These are phyloP conservation scores for Torymus aiolomorphi DNA, from an alignment of 2,888 invertebrate genomes.

Conservation along the genomic window DNA sequence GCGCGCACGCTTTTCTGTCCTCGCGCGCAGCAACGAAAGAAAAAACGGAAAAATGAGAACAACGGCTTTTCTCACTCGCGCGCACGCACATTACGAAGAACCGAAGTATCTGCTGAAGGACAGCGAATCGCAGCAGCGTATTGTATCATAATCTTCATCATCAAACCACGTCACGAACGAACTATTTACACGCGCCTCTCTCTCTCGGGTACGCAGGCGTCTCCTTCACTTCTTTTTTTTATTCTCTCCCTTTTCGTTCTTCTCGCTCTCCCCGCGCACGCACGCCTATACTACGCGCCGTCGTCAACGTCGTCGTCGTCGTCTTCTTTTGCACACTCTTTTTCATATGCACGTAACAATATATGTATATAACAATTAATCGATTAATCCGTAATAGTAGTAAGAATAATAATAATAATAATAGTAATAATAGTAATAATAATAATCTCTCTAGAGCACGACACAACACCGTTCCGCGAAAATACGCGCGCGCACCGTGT, in stretches of 20 bases:
- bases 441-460: too few species aligned
- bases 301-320: background rate
- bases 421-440: too few species aligned
- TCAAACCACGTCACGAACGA: slow-evolving; percentile 4
- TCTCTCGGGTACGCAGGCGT: background rate
- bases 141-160: too few species aligned
- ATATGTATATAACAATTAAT: too few species aligned
- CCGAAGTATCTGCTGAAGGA: too few species aligned
- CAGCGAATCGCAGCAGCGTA: too few species aligned
- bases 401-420: too few species aligned
- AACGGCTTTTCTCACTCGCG: too few species aligned
- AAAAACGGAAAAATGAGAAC: too few species aligned
- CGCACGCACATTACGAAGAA: too few species aligned
- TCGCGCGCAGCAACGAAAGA: background rate
- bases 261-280: background rate
- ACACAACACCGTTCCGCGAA: background rate
- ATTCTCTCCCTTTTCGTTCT: background rate
- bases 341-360: too few species aligned
- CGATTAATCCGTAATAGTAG: too few species aligned
- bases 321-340: background rate
- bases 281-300: background rate
- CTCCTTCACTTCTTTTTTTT: background rate
- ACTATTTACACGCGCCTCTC: slow-evolving; percentile 30
- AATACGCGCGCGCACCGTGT: background rate
- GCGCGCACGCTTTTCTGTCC: background rate